phyloP scores from a whole-genome alignment of 1,140 invertebrate species.

The Dendroctonus ponderosae region DNA sequence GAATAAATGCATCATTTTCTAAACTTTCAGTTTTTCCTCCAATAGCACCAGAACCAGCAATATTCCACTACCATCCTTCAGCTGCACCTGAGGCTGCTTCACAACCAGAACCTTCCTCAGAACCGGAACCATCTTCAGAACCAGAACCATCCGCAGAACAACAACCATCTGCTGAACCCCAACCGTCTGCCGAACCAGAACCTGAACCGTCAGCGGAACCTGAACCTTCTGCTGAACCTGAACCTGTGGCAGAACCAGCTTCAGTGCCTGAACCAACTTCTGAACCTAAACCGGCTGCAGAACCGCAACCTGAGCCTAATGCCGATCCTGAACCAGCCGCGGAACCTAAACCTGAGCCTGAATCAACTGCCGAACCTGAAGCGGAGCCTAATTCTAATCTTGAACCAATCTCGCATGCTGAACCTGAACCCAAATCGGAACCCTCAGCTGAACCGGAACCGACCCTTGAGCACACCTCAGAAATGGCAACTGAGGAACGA shows the following conservation, averaged over 20 bases:
- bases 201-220: slow-evolving; percentile 48
- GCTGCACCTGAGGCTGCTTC: slow-evolving; percentile 43
- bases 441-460: slow-evolving; percentile 46
- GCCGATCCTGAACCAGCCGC: slow-evolving; percentile 45
- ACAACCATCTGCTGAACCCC: slow-evolving; percentile 42
- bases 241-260: slow-evolving; percentile 44
- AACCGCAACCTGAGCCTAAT: slow-evolving; percentile 46
- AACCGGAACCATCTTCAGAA: slow-evolving; percentile 45
- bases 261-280: slow-evolving; percentile 45
- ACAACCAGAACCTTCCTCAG: slow-evolving; percentile 42
- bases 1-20: slow-evolving; percentile 25
- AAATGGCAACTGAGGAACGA: slow-evolving; percentile 1
- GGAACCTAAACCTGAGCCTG: slow-evolving; percentile 48
- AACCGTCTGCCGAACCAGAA: slow-evolving; percentile 46
- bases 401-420: slow-evolving; percentile 45
- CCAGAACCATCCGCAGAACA: slow-evolving; percentile 43
- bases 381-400: slow-evolving; percentile 46
- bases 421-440: slow-evolving; percentile 44
- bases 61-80: slow-evolving; percentile 41
- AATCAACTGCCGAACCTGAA: slow-evolving; percentile 41
- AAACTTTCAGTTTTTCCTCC: slow-evolving; percentile 35
- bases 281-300: slow-evolving; percentile 42
- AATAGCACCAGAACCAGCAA: slow-evolving; percentile 45
- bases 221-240: slow-evolving; percentile 43
- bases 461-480: slow-evolving; percentile 34